Percentiles rank a stretch among this genome's conserved stretches.
Conservation (phyloP, 23 tunicate genomes). For the Trididemnum clinides region DNA sequence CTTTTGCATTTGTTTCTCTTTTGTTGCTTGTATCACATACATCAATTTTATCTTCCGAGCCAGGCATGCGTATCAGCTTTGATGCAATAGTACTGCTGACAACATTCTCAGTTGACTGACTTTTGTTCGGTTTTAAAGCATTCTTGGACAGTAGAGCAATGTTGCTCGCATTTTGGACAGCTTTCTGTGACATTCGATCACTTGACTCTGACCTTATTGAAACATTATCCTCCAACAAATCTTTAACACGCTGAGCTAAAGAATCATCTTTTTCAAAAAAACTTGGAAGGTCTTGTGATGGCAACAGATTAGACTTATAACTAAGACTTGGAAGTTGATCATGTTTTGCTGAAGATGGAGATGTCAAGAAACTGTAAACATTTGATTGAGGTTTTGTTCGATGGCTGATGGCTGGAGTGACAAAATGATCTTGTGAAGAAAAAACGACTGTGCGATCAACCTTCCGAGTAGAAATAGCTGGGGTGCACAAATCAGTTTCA, state of each 20-base stretch:
- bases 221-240: conserved; percentile 58
- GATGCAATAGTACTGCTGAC: neutral
- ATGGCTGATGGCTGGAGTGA: neutral
- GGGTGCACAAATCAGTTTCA: too few relatives aligned
- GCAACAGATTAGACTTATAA: neutral
- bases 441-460: too few relatives aligned
- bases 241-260: conserved; percentile 70
- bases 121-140: neutral
- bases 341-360: neutral
- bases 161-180: too few relatives aligned
- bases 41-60: neutral
- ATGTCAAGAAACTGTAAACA: neutral
- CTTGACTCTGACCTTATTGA: conserved; percentile 23
- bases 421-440: neutral
- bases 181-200: neutral
- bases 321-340: neutral
- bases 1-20: neutral
- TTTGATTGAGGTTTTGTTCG: neutral
- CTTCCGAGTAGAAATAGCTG: too few relatives aligned
- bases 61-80: neutral
- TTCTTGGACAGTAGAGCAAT: neutral
- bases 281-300: conserved; percentile 36
- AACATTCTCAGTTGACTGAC: neutral
- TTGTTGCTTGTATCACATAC: conserved; percentile 6
- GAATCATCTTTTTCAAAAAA: conserved; percentile 84